phyloP scores from a whole-genome alignment of 2,888 invertebrate genomes.

The Drosophila nigritarsus region DNA sequence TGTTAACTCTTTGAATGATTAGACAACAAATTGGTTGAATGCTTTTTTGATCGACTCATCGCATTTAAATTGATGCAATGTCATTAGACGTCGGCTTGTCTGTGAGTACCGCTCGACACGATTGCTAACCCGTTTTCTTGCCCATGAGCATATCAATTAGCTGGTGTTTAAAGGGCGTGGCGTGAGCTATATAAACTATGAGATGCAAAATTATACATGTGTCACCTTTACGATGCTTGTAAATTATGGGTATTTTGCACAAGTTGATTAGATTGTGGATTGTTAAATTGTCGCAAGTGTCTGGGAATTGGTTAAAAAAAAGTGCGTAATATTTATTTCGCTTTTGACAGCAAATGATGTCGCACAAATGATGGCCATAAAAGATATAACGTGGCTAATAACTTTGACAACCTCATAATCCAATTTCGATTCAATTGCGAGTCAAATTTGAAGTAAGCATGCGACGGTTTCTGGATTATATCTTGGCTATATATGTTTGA shows the following conservation, averaged over 20 bases:
- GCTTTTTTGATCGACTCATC: conserved; percentile 39
- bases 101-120: conserved; percentile 10
- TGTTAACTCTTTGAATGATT: conserved; percentile 16
- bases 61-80: conserved; percentile 6
- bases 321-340: conserved; percentile 25
- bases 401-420: too few relatives aligned
- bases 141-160: conserved; percentile 55
- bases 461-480: not conserved
- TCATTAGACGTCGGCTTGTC: conserved; percentile 26
- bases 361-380: conserved; percentile 5
- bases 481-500: not conserved
- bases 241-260: conserved; percentile 23
- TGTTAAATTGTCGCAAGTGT: conserved; percentile 29
- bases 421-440: not conserved
- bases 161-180: conserved; percentile 33
- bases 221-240: not conserved
- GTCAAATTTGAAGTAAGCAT: not conserved
- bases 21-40: conserved; percentile 23
- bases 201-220: conserved; percentile 22
- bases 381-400: not conserved
- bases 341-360: conserved; percentile 15
- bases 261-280: conserved; percentile 30
- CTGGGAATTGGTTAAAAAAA: conserved; percentile 20
- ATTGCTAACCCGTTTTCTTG: conserved; percentile 42
- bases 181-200: conserved; percentile 28